phyloP scores from a whole-genome alignment of 2,113 vertebrate species.

The Salvator merianae region DNA sequence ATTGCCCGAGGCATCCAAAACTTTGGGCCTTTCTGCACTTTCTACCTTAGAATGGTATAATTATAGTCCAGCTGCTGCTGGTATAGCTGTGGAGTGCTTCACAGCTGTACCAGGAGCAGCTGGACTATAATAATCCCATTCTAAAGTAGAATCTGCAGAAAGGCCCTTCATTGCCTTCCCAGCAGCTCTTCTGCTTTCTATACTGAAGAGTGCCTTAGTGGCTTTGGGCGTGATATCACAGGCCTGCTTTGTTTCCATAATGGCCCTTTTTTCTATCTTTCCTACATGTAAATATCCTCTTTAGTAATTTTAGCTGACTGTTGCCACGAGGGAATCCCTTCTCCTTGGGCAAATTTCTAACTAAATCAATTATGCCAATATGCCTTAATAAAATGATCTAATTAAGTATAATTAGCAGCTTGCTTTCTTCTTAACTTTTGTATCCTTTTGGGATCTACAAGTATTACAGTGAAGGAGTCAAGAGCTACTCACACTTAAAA shows the following conservation, averaged over 20 bases:
- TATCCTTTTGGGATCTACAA: conserved; percentile 25
- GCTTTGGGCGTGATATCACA: background rate
- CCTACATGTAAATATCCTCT: background rate
- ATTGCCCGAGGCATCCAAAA: too few relatives aligned
- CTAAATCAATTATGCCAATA: conserved; percentile 45
- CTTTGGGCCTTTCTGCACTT: too few relatives aligned
- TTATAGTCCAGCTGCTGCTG: too few relatives aligned
- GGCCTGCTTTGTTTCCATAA: background rate
- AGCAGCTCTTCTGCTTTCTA: too few relatives aligned
- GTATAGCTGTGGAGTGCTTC: too few relatives aligned
- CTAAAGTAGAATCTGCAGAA: too few relatives aligned
- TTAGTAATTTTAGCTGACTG: background rate
- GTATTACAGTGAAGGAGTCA: conserved; percentile 9
- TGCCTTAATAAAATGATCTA: conserved; percentile 30
- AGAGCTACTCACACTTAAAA: background rate
- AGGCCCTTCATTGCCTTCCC: too few relatives aligned
- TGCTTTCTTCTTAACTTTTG: conserved; percentile 41
- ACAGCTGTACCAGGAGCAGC: too few relatives aligned
- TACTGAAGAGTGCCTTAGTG: background rate
- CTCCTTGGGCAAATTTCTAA: conserved; percentile 33
- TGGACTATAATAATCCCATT: too few relatives aligned
- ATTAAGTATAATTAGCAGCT: conserved; percentile 49
- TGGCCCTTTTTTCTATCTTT: background rate
- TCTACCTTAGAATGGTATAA: too few relatives aligned
- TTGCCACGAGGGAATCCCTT: background rate